These are phyloP conservation scores for Zoanthus gigantus DNA, from an alignment of 92 coral and sea anemone genomes.

Conservation along the genomic window DNA sequence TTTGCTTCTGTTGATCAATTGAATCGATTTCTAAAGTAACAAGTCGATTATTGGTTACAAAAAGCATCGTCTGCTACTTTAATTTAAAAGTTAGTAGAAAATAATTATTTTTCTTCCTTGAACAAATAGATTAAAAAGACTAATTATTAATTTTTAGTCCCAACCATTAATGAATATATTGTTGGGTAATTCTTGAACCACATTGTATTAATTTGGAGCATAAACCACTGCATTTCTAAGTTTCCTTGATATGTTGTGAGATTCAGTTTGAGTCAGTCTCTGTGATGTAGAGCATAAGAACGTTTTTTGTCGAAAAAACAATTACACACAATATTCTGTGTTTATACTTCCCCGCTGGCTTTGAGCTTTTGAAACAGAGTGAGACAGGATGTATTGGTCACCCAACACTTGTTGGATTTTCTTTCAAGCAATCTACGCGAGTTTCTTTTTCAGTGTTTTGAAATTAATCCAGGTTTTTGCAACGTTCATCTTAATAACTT, in stretches of 20 bases:
- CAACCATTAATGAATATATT: conserved; percentile 12
- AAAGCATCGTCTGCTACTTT: conserved; percentile 21
- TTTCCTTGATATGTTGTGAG: not conserved
- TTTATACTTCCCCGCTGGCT: conserved; percentile 14
- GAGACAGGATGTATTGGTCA: conserved; percentile 39
- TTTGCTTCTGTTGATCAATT: conserved; percentile 22
- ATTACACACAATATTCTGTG: conserved; percentile 5
- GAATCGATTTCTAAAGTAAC: conserved; percentile 40
- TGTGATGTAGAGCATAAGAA: conserved; percentile 10
- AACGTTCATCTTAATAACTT: too few relatives aligned
- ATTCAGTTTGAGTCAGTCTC: not conserved
- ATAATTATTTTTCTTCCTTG: conserved; percentile 35
- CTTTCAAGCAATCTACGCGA: not conserved
- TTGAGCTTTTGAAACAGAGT: conserved; percentile 12
- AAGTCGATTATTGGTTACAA: conserved; percentile 17
- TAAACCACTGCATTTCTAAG: not conserved
- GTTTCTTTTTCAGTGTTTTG: not conserved
- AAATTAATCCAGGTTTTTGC: too few relatives aligned
- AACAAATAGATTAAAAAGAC: conserved; percentile 24
- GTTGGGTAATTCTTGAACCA: not conserved
- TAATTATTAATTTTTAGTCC: conserved; percentile 28
- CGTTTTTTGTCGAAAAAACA: conserved; percentile 23
- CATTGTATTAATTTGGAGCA: not conserved
- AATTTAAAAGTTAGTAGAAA: conserved; percentile 14
- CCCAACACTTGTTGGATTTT: not conserved